Evolutionary conservation across 2,888 invertebrate species (phyloP), one percentile per base, ranked within the genome.

Genomic region (Epicampocera succincta): DNA sequence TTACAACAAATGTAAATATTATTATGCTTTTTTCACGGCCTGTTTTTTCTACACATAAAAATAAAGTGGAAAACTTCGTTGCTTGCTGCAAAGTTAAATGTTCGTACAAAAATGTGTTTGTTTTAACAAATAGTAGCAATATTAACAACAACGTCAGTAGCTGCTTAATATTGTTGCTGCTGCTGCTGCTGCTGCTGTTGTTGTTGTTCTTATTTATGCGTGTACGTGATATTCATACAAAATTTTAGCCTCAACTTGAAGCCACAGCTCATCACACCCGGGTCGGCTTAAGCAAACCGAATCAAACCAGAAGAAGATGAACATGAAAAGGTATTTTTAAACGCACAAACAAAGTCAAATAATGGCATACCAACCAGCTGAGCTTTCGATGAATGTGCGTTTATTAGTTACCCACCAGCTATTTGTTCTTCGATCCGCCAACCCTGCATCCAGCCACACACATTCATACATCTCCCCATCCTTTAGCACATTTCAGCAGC

Each of bases 221-320:
- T 38, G 68, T 79, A 84, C 81, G 84, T 84, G 81, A 73, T 84
- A 77, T 76, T 21, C 79, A 82, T 84, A 77, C 63, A 25, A 50
- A 76, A 69, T 40, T 50, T 33, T 11, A 58, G 42, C 48, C 50
- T 48, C 25, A 79, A 65, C 42, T 58, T n/a, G 40, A 46, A 46
- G 15, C 60, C 33, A 54, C 69, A 52, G 29, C 48, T 50, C 46
- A 40, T 52, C 65, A 66, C 68, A 58, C 38, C 38, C 44, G 81
- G 15, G 25, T 84, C 44, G 81, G 15, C 42, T 84, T 69, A 38
- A 50, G 84, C 85, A 84, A 42, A 50, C 42, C 48, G 65, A 33
- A 44, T 19, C 46, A 56, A 17, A 19, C 15, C 52, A 60, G 52
- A 50, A 42, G 33, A 63, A 42, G 56, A 61, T 56, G 54, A 54